Evolutionary conservation across 2,888 invertebrate species (phyloP).

Genomic region (Volucella zonaria): DNA sequence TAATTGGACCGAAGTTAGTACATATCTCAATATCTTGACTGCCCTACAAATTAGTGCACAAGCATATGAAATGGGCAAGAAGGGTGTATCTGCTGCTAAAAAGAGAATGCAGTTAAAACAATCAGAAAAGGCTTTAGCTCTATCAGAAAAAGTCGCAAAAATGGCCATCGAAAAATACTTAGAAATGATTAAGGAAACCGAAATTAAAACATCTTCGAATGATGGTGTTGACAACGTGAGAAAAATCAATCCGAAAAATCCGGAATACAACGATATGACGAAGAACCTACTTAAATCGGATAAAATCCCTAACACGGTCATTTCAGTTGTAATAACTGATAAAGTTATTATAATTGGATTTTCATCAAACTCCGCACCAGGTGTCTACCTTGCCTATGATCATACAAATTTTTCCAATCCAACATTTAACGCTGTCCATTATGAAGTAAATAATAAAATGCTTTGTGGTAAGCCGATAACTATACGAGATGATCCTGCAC

Average conservation of each 20-base stretch:
- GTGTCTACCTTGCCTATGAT: constrained; percentile 20
- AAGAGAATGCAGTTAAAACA: background rate
- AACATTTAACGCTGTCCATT: background rate
- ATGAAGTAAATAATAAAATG: constrained; percentile 1
- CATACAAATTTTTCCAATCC: constrained; percentile 22
- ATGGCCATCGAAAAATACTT: constrained; percentile 4
- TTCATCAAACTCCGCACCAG: constrained; percentile 29
- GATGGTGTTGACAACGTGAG: background rate
- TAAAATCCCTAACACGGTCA: constrained; percentile 31
- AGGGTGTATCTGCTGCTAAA: background rate
- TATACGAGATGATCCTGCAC: background rate
- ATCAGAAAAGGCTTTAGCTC: background rate
- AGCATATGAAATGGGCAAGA: background rate
- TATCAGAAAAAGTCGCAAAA: constrained; percentile 8
- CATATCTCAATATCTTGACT: constrained; percentile 40
- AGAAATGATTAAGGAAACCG: background rate
- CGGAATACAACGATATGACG: background rate
- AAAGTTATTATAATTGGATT: constrained; percentile 20
- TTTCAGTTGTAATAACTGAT: constrained; percentile 19
- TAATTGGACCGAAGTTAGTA: constrained; percentile 23
- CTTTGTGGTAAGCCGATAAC: background rate
- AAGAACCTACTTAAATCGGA: background rate
- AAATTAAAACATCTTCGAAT: background rate
- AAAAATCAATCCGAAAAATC: background rate
- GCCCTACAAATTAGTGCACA: constrained; percentile 23